Evolutionary conservation across 2,113 vertebrate species (phyloP).

Genomic region (Lathamus discolor): DNA sequence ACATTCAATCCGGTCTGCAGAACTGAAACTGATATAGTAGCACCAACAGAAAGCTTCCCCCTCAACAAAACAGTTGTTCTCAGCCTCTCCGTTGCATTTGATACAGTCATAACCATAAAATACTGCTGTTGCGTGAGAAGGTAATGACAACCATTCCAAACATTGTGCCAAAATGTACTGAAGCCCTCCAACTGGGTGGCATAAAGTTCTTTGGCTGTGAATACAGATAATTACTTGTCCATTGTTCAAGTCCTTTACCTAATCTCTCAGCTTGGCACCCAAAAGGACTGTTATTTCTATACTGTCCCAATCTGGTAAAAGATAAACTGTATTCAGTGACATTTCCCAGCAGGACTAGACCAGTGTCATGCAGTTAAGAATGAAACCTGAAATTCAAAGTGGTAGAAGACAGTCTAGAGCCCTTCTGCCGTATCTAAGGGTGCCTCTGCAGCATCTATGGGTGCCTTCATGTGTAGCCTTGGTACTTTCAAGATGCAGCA

Average conservation of each 20-base stretch:
- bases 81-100: neutral
- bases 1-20: neutral
- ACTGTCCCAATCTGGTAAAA: neutral
- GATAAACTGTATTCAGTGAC: neutral
- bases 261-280: neutral
- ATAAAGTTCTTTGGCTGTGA: neutral
- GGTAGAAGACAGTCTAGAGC: neutral
- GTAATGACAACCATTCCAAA: neutral
- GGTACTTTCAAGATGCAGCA: neutral
- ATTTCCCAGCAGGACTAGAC: neutral
- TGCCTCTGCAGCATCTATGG: neutral
- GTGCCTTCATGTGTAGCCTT: neutral
- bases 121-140: neutral
- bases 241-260: neutral
- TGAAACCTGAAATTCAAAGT: neutral
- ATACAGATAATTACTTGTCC: neutral
- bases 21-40: neutral
- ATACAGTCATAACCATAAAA: neutral
- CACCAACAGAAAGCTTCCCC: neutral
- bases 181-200: neutral
- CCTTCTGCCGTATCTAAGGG: neutral
- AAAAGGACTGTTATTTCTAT: neutral
- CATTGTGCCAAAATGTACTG: neutral
- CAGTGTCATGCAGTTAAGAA: neutral
- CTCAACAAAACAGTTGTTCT: neutral